phyloP scores from a whole-genome alignment of 2,113 vertebrate species.

The Tragelaphus strepsiceros region DNA sequence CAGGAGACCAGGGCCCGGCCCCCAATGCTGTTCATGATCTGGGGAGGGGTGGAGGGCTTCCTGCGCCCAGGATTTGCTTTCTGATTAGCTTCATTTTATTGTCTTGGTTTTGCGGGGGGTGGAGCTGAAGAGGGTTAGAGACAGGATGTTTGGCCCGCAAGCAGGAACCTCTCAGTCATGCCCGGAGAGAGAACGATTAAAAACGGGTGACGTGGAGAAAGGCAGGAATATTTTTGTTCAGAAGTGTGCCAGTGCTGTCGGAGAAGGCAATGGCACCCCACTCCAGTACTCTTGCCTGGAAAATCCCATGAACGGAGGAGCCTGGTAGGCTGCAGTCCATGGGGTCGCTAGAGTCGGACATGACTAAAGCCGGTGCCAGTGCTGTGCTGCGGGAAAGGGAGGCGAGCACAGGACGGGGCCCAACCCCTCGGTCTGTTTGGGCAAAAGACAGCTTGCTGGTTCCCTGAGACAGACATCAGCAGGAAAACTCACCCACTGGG shows the following conservation, averaged over 20 bases:
- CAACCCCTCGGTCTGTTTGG: fast-evolving
- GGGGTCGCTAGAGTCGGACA: too few relatives aligned
- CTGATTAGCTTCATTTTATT: background rate
- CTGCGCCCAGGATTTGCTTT: background rate
- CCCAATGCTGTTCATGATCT: fast-evolving
- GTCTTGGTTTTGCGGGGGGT: background rate
- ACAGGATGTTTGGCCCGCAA: background rate
- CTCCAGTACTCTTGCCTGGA: too few relatives aligned
- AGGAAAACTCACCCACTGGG: background rate
- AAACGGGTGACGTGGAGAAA: background rate
- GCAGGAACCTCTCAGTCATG: background rate
- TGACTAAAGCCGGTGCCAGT: too few relatives aligned
- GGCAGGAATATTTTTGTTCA: background rate
- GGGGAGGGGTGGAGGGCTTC: background rate
- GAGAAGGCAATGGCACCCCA: too few relatives aligned
- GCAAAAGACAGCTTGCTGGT: background rate
- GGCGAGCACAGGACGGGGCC: background rate
- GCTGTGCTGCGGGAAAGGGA: background rate
- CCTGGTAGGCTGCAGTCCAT: too few relatives aligned
- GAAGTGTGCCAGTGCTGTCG: background rate
- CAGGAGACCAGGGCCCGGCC: fast-evolving
- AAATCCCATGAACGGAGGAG: too few relatives aligned
- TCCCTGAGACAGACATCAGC: background rate
- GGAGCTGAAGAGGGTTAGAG: background rate
- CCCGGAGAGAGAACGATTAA: background rate